These are phyloP conservation scores for Drosophila sulfurigaster DNA, from an alignment of 1,140 invertebrate genomes.

Conservation along the genomic window DNA sequence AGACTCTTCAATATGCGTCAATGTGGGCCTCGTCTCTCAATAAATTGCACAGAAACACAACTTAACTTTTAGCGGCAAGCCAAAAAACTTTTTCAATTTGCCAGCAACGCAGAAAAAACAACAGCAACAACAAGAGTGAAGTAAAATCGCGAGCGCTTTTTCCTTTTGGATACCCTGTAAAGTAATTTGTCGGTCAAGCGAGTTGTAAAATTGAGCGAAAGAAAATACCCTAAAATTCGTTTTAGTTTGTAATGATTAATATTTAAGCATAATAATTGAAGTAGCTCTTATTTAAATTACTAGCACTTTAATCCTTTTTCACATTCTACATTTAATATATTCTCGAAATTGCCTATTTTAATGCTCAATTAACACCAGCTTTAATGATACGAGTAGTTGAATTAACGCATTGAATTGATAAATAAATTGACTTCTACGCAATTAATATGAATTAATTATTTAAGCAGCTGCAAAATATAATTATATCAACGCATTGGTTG, in stretches of 20 bases:
- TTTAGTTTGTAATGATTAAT: too few relatives aligned
- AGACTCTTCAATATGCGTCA: slow-evolving; percentile 59
- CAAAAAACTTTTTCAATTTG: slow-evolving; percentile 79
- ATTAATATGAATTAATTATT: background rate
- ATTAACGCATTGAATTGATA: slow-evolving; percentile 4
- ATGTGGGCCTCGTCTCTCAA: slow-evolving; percentile 65
- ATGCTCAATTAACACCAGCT: background rate
- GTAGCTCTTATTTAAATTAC: too few relatives aligned
- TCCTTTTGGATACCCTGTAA: slow-evolving; percentile 7
- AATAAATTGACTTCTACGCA: background rate
- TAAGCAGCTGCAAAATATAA: background rate
- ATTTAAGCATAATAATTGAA: too few relatives aligned
- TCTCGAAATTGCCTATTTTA: background rate
- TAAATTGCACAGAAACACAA: slow-evolving; percentile 72
- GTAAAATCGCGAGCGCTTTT: background rate
- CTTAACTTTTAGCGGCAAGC: slow-evolving; percentile 62
- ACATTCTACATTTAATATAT: too few relatives aligned
- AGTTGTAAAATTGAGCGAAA: background rate
- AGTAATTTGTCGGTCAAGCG: background rate
- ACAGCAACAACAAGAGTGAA: background rate
- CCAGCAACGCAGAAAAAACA: slow-evolving; percentile 19
- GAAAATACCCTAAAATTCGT: too few relatives aligned
- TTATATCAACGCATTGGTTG: background rate
- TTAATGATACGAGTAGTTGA: background rate
- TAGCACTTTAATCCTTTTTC: too few relatives aligned